Base-by-base conservation (phyloP, 1,140 invertebrate genomes). In the Drosophila quadrilineata region DNA sequence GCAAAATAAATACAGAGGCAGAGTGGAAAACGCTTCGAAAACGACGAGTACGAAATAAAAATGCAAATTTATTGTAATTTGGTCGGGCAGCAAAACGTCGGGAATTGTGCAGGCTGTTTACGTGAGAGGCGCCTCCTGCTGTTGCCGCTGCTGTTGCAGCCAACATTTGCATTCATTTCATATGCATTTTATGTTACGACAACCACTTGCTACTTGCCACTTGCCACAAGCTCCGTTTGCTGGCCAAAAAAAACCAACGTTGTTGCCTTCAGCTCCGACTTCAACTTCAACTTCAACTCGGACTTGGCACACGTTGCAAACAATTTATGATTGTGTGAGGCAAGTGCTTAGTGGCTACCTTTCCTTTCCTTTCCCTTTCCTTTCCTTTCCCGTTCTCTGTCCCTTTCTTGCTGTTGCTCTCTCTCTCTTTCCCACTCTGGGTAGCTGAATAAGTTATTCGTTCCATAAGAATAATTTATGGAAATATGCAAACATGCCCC, bases 21-120 rank as follows among this genome's bases (percentile, higher is more conserved):
- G n/a, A n/a, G n/a, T 8, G 22, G 17, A 50, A 59, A 24, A 21
- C n/a, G n/a, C n/a, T n/a, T n/a, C n/a, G n/a, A 35, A 36, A 0
- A 16, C 10, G 8, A 43, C 43, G 29, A 45, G 19, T 26, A 26
- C 12, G 33, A 58, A 66, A 66, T 70, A 64, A 69, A 69, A 65
- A 59, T 70, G 67, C 40, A 50, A 70, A 70, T 66, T 70, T 70
- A 49, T 70, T 65, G 52, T 70, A 70, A 70, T 70, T 65, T 45
- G 31, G 46, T 35, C 16, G n/a, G n/a, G 28, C 36, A 21, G 19
- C 17, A 28, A 26, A 33, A 49, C 12, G 3, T 3, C 43, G 21
- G 21, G 10, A 26, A n/a, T n/a, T n/a, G 36, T 14, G 60, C 33
- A 40, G 6, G 17, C 41, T 17, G 28, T 43, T 40, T 41, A 17